A percentile compares a stretch with the other conserved stretches of the same genome.
phyloP scores from a whole-genome alignment of 2,888 invertebrate species.

The Sabellastarte sp. region DNA sequence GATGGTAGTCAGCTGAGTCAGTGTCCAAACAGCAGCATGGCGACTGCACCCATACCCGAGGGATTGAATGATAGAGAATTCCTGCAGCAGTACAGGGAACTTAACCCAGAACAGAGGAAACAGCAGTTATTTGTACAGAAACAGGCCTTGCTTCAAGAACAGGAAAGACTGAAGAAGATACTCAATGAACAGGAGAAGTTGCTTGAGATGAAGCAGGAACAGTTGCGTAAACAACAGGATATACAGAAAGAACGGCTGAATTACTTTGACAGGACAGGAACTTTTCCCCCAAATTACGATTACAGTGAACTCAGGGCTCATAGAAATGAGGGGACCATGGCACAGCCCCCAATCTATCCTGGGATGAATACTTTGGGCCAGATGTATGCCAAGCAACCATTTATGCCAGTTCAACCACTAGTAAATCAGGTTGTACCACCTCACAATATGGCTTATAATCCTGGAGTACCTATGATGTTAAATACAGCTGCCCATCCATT shows the following conservation, averaged over 20 bases:
- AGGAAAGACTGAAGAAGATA: not conserved
- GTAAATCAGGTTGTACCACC: no score
- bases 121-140: not conserved
- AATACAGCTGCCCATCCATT: no score
- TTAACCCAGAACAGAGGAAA: not conserved
- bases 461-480: no score
- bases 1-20: no score
- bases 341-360: no score
- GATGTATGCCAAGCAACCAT: no score
- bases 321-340: no score
- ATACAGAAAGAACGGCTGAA: slow-evolving; percentile 1
- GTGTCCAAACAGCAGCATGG: not conserved
- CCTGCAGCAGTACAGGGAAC: not conserved
- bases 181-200: not conserved
- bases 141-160: not conserved
- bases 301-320: not conserved
- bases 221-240: not conserved
- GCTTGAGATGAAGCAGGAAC: not conserved
- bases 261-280: slow-evolving; percentile 1
- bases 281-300: not conserved
- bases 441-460: no score
- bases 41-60: not conserved
- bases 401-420: no score
- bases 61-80: not conserved
- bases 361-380: no score